Conservation (phyloP, 2,797 vertebrate genomes). For the Sebastes jordani region DNA sequence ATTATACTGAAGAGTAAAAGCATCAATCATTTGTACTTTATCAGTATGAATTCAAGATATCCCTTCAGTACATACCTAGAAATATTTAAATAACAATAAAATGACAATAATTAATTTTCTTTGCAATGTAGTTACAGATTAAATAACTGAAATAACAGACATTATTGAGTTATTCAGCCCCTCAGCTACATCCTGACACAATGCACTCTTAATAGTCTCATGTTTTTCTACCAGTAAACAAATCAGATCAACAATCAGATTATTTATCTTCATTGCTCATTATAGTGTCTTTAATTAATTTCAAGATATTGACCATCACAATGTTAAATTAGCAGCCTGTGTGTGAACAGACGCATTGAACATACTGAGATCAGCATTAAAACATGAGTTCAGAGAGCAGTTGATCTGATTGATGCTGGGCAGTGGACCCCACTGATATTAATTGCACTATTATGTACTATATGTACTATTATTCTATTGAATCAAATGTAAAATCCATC, state of each 20-base stretch:
- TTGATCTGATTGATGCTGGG: neutral
- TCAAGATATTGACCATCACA: too few species aligned
- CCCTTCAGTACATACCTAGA: neutral
- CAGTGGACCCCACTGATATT: too few species aligned
- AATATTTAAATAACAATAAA: neutral
- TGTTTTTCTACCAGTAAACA: too few species aligned
- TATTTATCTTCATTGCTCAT: too few species aligned
- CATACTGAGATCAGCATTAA: neutral
- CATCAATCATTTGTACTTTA: neutral
- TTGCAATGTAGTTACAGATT: neutral
- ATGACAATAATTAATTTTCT: neutral
- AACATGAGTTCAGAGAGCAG: neutral
- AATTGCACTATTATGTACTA: neutral
- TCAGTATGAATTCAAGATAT: neutral
- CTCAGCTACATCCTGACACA: too few species aligned
- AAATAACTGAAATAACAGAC: neutral
- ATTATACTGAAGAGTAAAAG: neutral
- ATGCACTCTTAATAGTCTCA: too few species aligned
- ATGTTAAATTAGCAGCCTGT: neutral
- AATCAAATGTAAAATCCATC: conserved; percentile 43
- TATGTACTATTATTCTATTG: neutral
- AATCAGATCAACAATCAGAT: too few species aligned
- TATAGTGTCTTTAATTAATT: too few species aligned
- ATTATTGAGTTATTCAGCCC: too few species aligned
- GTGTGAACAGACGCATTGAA: neutral